These are phyloP conservation scores for Drosophila yooni DNA, from an alignment of 2,888 invertebrate genomes.

Conservation along the genomic window DNA sequence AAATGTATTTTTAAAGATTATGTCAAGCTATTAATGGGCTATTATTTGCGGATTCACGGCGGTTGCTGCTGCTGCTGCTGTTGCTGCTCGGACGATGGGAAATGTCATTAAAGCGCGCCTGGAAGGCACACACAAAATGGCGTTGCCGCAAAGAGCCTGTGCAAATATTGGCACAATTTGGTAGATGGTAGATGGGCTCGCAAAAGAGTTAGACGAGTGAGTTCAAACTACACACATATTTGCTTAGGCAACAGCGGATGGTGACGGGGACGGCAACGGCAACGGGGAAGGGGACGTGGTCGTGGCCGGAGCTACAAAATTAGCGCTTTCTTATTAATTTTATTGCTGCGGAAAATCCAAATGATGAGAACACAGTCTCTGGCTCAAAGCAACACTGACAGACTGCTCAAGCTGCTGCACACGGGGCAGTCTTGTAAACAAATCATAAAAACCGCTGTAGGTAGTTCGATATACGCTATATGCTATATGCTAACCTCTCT, in stretches of 20 bases:
- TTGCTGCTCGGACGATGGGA: conserved; percentile 16
- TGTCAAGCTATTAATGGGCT: conserved; percentile 59
- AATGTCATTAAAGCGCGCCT: conserved; percentile 44
- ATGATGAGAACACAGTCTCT: conserved; percentile 59
- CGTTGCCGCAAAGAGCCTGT: conserved; percentile 53
- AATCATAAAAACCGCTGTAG: conserved; percentile 74
- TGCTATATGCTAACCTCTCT: conserved; percentile 5
- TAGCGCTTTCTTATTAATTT: conserved; percentile 85
- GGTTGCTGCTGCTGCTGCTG: conserved; percentile 13
- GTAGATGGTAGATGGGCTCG: conserved; percentile 17
- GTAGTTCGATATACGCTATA: conserved; percentile 40
- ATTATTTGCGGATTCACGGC: conserved; percentile 50
- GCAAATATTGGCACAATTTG: conserved; percentile 74
- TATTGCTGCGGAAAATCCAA: conserved; percentile 81
- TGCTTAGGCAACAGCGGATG: conserved; percentile 45
- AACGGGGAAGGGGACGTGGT: conserved; percentile 14
- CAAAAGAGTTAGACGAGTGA: conserved; percentile 53
- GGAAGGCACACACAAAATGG: conserved; percentile 57
- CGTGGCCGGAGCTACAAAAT: conserved; percentile 73
- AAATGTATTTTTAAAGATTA: conserved; percentile 60
- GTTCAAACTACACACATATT: conserved; percentile 29
- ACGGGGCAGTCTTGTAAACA: conserved; percentile 69
- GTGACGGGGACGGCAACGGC: conserved; percentile 1
- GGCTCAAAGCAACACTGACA: conserved; percentile 21
- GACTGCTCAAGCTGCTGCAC: conserved; percentile 27